Conservation (phyloP, 2,113 vertebrate genomes). For the Sinocyclocheilus maitianheensis region DNA sequence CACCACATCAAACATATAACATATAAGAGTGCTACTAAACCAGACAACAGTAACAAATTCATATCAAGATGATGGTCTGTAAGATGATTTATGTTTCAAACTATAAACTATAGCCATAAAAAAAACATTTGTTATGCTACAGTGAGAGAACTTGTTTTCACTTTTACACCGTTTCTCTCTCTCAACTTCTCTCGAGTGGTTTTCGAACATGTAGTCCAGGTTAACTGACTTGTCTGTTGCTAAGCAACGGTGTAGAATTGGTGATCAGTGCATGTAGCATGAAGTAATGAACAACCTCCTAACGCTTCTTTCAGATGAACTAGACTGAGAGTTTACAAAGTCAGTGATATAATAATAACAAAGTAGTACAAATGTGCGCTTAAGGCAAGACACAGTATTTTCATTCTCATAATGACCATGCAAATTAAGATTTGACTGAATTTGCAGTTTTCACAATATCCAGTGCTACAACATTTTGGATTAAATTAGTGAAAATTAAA, state of each 20-base stretch:
- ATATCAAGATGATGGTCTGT: constrained; percentile 51
- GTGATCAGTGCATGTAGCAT: not conserved
- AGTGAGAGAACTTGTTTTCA: constrained; percentile 57
- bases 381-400: constrained; percentile 17
- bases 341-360: not conserved
- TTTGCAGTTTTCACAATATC: not conserved
- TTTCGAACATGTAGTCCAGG: constrained; percentile 21
- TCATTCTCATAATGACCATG: not conserved
- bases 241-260: constrained; percentile 72
- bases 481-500: not conserved
- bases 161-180: constrained; percentile 37
- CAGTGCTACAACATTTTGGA: not conserved
- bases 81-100: constrained; percentile 40
- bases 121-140: constrained; percentile 63
- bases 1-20: constrained; percentile 35
- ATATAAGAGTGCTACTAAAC: constrained; percentile 34
- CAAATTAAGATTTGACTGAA: too few relatives aligned
- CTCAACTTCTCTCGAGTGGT: constrained; percentile 45
- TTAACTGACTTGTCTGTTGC: constrained; percentile 70
- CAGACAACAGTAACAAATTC: constrained; percentile 30
- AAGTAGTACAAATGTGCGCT: not conserved
- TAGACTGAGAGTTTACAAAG: not conserved
- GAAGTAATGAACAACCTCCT: not conserved
- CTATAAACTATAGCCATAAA: not conserved
- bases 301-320: not conserved